These are phyloP conservation scores for Heliconius eleuchia DNA, from an alignment of 1,140 invertebrate genomes.

Conservation along the genomic window DNA sequence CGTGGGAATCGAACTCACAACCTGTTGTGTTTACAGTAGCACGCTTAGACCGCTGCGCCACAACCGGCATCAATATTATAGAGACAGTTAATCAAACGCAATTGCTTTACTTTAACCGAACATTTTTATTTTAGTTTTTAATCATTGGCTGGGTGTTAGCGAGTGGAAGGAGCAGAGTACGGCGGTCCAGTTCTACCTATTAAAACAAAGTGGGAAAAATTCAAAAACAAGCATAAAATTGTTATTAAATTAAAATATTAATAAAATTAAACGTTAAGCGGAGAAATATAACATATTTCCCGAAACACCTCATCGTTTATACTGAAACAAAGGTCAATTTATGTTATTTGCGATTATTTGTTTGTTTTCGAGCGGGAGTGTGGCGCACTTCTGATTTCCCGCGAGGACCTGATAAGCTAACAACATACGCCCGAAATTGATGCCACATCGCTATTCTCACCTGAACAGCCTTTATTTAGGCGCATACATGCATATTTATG, in stretches of 20 bases:
- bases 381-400: constrained; percentile 1
- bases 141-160: too few relatives aligned
- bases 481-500: background rate
- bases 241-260: background rate
- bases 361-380: background rate
- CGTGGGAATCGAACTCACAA: too few relatives aligned
- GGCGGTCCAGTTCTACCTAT: too few relatives aligned
- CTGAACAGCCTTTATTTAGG: background rate
- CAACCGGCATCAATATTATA: too few relatives aligned
- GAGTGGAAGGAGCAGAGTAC: too few relatives aligned
- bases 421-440: background rate
- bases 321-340: background rate
- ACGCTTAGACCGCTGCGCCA: too few relatives aligned
- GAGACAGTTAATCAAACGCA: too few relatives aligned
- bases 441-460: background rate
- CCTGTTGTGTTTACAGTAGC: too few relatives aligned
- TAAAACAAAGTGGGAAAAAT: too few relatives aligned
- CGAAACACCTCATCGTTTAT: background rate
- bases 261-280: background rate
- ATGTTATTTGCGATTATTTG: constrained; percentile 9
- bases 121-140: too few relatives aligned
- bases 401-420: background rate
- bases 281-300: background rate
- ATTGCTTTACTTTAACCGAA: too few relatives aligned
- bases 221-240: background rate